phyloP scores from a whole-genome alignment of 2,113 vertebrate genomes.

The Mungos mungo region DNA sequence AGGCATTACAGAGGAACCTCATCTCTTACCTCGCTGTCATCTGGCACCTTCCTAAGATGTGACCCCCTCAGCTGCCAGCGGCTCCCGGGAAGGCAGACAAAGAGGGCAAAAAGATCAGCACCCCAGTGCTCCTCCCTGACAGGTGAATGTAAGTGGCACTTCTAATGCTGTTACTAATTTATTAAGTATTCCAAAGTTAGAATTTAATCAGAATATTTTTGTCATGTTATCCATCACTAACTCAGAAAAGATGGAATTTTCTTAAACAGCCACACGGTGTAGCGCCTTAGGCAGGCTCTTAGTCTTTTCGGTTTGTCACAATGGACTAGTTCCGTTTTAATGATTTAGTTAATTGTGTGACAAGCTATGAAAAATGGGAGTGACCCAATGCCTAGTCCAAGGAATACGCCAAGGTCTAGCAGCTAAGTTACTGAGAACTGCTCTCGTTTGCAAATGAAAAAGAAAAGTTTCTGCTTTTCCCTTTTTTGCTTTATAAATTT shows the following conservation, averaged over 20 bases:
- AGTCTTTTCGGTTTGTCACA: constrained; percentile 75
- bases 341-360: constrained; percentile 76
- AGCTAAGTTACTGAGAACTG: neutral
- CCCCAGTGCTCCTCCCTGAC: constrained; percentile 46
- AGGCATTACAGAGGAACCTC: neutral
- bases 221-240: constrained; percentile 73
- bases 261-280: constrained; percentile 47
- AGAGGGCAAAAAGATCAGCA: constrained; percentile 61
- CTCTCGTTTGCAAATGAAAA: neutral
- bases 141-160: constrained; percentile 72
- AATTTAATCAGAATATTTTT: constrained; percentile 75
- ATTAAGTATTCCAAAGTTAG: constrained; percentile 80
- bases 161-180: constrained; percentile 74
- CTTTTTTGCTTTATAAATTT: constrained; percentile 34
- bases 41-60: neutral
- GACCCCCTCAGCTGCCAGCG: neutral
- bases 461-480: neutral
- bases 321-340: constrained; percentile 72
- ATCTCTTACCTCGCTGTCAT: constrained; percentile 54
- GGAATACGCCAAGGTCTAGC: neutral
- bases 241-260: constrained; percentile 74
- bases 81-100: constrained; percentile 43
- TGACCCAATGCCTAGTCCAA: constrained; percentile 57
- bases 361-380: constrained; percentile 68
- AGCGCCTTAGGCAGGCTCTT: constrained; percentile 68